These are phyloP conservation scores for Aurelia sp. DNA, from an alignment of 30 jellyfish, hydroid and myxozoan genomes.

Conservation along the genomic window DNA sequence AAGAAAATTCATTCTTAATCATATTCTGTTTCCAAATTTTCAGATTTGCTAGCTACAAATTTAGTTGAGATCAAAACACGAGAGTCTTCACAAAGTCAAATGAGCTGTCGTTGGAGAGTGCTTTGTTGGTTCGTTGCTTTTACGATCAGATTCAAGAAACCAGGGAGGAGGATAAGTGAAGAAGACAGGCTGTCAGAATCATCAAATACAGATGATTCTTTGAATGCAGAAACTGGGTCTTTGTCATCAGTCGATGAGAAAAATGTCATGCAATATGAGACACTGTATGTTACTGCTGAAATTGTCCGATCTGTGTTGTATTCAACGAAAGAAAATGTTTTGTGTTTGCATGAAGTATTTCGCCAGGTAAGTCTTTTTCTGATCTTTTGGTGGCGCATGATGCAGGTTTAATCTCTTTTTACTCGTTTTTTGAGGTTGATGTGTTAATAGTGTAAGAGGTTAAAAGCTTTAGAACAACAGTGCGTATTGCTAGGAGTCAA, in stretches of 20 bases:
- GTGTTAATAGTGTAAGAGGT: too few relatives aligned
- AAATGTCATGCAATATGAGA: slow-evolving; percentile 52
- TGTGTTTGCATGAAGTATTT: slow-evolving; percentile 85
- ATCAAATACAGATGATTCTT: slow-evolving; percentile 52
- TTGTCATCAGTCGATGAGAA: slow-evolving; percentile 32
- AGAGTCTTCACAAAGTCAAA: slow-evolving; percentile 28
- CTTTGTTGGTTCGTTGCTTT: slow-evolving; percentile 93
- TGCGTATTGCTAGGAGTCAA: too few relatives aligned
- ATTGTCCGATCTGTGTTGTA: slow-evolving; percentile 83
- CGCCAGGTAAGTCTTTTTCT: slow-evolving; percentile 75
- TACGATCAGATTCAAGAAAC: slow-evolving; percentile 69
- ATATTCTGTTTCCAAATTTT: neutral
- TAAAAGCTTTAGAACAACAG: too few relatives aligned
- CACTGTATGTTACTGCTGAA: slow-evolving; percentile 84
- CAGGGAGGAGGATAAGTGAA: slow-evolving; percentile 33
- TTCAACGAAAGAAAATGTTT: slow-evolving; percentile 84
- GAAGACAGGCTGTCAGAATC: slow-evolving; percentile 62
- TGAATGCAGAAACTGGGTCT: slow-evolving; percentile 39
- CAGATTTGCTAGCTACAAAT: slow-evolving; percentile 40
- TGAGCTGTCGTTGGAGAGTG: slow-evolving; percentile 89
- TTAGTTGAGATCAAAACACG: slow-evolving; percentile 38
- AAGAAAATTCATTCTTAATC: too few relatives aligned
- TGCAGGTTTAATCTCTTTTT: too few relatives aligned
- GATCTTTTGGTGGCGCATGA: neutral
- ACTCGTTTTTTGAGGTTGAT: too few relatives aligned